Evolutionary conservation across 2,797 vertebrate species (phyloP).

Genomic region (Lithobates pipiens): DNA sequence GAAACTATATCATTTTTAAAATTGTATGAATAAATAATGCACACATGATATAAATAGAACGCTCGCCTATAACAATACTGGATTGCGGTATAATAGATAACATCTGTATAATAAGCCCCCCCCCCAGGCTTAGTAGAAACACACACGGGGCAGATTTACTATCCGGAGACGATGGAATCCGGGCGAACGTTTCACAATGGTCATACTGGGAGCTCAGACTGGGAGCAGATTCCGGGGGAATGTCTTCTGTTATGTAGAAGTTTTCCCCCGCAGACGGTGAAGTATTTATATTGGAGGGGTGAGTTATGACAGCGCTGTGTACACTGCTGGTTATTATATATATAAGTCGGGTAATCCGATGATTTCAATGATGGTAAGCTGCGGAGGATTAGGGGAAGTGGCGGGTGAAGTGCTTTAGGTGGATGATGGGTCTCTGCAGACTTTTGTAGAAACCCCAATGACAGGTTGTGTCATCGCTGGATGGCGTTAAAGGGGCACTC

Average conservation of each 20-base stretch:
- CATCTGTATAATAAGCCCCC: too few relatives aligned
- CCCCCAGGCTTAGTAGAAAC: too few relatives aligned
- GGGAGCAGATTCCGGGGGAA: neutral
- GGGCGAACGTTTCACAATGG: conserved; percentile 2
- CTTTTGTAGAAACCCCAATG: too few relatives aligned
- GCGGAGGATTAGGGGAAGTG: neutral
- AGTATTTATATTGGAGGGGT: conserved; percentile 7
- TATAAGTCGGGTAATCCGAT: neutral
- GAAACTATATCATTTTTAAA: too few relatives aligned
- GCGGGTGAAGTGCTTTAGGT: too few relatives aligned
- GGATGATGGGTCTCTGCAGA: too few relatives aligned
- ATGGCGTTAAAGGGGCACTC: too few relatives aligned
- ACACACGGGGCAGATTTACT: neutral
- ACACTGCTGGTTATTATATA: conserved; percentile 20
- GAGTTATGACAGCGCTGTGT: neutral
- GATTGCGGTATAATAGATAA: too few relatives aligned
- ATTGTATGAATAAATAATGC: too few relatives aligned
- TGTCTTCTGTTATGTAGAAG: neutral
- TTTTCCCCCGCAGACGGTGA: neutral
- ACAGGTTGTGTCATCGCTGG: too few relatives aligned
- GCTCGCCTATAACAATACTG: too few relatives aligned
- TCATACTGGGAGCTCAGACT: neutral
- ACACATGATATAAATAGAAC: too few relatives aligned
- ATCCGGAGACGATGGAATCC: conserved; percentile 18
- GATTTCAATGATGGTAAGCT: neutral